phyloP scores from a whole-genome alignment of 2,888 invertebrate genomes.

The Ectropis crepuscularia region DNA sequence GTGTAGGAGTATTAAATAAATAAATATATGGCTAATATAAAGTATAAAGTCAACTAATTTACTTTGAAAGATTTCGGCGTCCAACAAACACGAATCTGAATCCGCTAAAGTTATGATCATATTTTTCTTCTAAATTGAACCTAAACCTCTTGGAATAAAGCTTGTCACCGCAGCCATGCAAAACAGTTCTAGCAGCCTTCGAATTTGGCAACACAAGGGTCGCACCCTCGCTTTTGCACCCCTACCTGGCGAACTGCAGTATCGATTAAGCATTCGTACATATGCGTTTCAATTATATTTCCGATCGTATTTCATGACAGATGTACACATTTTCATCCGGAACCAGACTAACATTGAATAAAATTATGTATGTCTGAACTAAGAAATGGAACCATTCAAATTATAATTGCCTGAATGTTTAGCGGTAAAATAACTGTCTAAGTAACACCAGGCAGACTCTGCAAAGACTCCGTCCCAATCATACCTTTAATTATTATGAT shows the following conservation, averaged over 20 bases:
- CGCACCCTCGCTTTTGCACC: slow-evolving; percentile 58
- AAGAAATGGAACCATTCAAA: not conserved
- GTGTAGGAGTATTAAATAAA: too few species aligned
- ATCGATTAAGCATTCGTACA: slow-evolving; percentile 71
- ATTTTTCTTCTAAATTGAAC: not conserved
- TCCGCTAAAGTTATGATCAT: slow-evolving; percentile 4
- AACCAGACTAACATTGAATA: not conserved
- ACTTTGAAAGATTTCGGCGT: too few species aligned
- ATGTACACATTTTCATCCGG: not conserved
- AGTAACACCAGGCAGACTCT: too few species aligned
- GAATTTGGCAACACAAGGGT: slow-evolving; percentile 67
- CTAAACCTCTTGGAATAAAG: slow-evolving; percentile 3
- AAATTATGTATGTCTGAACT: not conserved
- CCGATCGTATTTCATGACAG: slow-evolving; percentile 39
- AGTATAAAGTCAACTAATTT: too few species aligned
- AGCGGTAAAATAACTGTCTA: too few species aligned
- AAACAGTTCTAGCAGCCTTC: slow-evolving; percentile 37
- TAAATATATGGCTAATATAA: too few species aligned
- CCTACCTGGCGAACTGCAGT: slow-evolving; percentile 73
- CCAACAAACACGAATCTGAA: not conserved
- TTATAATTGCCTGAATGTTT: not conserved
- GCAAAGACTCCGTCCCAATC: too few species aligned
- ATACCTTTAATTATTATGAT: too few species aligned
- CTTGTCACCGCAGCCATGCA: not conserved
- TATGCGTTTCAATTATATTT: slow-evolving; percentile 48